Evolutionary conservation across 1,140 invertebrate genomes (phyloP), one percentile per base, ranked within the genome.

Genomic region (Zaprionus lachaisei): DNA sequence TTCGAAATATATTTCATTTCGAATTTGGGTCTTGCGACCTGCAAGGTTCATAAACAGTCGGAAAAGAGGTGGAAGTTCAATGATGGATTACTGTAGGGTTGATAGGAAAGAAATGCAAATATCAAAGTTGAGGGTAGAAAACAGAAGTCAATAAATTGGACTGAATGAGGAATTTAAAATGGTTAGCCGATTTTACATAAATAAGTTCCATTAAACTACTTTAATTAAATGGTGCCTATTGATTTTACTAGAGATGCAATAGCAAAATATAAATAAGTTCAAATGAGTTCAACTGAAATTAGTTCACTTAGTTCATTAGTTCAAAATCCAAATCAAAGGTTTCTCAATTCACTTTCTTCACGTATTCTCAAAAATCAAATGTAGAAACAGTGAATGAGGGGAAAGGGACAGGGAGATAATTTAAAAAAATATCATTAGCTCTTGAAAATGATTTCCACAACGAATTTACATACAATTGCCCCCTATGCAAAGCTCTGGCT

Each of bases 401-500:
- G 47, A 38, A 69, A 28, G 28, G 17, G 14, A 34, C 24, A 1
- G 26, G 17, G 20, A 55, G 26, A 44, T 54, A 34, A 6, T 34
- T 61, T 24, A 61, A 89, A 61, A 89, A 87, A 79, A 70, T 89
- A 89, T 84, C 65, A 89, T 83, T 81, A 83, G 74, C 78, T 83
- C 60, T 80, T 58, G 69, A 85, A 82, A 80, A 80, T 80, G 63
- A 86, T 86, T 81, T 84, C 66, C 72, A 83, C 78, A 76, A 67
- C 58, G 77, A 57, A 87, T 87, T 87, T 87, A 79, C 84, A 87
- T 87, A 87, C 84, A 87, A 87, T 84, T 80, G 72, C 31, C 55
- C 55, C 55, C 6, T 47, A 41, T 49, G 56, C 22, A 60, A 64
- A 58, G 9, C 20, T 1, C 20, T 11, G 9, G 4, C 47, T 38